Base-by-base conservation (phyloP, 2,888 invertebrate species). In the Aporophyla lueneburgensis region DNA sequence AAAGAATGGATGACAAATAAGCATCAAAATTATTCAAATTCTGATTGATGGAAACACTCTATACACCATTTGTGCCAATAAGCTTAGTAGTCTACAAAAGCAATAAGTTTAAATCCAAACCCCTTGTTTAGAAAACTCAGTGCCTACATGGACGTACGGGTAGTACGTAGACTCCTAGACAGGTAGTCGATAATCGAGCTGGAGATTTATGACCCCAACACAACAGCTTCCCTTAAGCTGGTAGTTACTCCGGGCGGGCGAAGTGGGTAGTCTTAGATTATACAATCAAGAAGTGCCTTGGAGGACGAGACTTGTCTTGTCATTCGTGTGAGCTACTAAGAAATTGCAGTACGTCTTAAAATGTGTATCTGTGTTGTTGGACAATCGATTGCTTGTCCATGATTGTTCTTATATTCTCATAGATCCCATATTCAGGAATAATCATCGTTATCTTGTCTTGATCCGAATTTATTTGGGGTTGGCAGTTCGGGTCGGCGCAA, bases 161-260 rank as follows among this genome's bases (percentile, higher is more conserved):
- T 33, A 33, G 33, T 33, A 33, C 33, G 33, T 33, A 33, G 33
- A 33, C 16, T 53, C 56, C 40, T 14, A 53, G 85, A 85, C 82
- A 83, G 82, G 70, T 83, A 71, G 85, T 82, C 81, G 81, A 82
- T 82, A 85, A 85, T 74, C 75, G 74, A 74, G 75, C 85, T 53
- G 19, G 65, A 82, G 81, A 84, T 82, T 82, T 84, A 82, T 84
- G 81, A 69, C 51, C 71, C 63, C 53, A 24, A 53, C 80, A 65
- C 68, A 61, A 59, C 74, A 73, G 80, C 68, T 84, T 71, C 46
- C 40, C 63, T 67, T 80, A 80, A 84, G 62, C 74, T 70, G 19
- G 56, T 46, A 74, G 74, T 80, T 74, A 68, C 81, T 56, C 24
- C 4, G n/a, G 63, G 68, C 54, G 54, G 56, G 49, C 5, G 69